phyloP scores from a whole-genome alignment of 2,888 invertebrate genomes.

The Eulithis prunata region DNA sequence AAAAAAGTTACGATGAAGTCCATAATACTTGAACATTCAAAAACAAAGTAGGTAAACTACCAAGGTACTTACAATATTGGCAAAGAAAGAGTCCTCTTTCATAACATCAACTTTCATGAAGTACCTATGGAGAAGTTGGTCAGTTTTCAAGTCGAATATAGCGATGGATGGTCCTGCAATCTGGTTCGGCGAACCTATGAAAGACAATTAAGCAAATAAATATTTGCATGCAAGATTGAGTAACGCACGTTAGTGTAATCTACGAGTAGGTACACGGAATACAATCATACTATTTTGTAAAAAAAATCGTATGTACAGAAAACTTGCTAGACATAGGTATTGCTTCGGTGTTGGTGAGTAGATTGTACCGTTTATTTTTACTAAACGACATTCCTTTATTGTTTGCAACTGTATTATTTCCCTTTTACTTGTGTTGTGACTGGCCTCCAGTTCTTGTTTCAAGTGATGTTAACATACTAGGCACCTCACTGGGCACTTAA shows the following conservation, averaged over 20 bases:
- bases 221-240: too few relatives aligned
- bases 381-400: slow-evolving; percentile 10
- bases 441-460: slow-evolving; percentile 4
- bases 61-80: slow-evolving; percentile 88
- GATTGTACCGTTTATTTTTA: neutral
- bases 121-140: slow-evolving; percentile 88
- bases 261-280: too few relatives aligned
- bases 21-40: neutral
- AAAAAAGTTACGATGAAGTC: neutral
- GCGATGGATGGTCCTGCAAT: slow-evolving; percentile 86
- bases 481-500: too few relatives aligned
- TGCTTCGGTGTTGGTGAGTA: neutral
- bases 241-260: too few relatives aligned
- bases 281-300: too few relatives aligned
- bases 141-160: slow-evolving; percentile 90
- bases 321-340: too few relatives aligned
- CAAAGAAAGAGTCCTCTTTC: slow-evolving; percentile 91
- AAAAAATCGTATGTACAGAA: too few relatives aligned
- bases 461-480: too few relatives aligned
- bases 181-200: slow-evolving; percentile 78
- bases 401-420: slow-evolving; percentile 4
- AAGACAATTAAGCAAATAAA: neutral
- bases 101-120: slow-evolving; percentile 87
- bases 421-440: slow-evolving; percentile 9
- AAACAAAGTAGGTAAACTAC: neutral